Evolutionary conservation across 1,140 invertebrate species (phyloP).

Genomic region (Apis dorsata): DNA sequence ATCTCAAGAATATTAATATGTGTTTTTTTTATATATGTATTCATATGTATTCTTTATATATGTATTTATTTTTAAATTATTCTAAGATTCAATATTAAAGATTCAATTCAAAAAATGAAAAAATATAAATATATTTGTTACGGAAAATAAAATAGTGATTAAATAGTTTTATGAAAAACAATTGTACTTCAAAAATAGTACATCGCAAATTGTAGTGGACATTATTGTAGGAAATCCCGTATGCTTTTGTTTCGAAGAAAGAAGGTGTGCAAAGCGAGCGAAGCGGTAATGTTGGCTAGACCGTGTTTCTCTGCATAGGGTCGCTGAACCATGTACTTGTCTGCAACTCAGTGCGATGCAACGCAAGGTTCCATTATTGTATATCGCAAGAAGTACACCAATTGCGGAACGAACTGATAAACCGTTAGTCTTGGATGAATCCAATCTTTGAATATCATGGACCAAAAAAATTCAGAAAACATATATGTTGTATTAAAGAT

Average conservation of each 20-base stretch:
- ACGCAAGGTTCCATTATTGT: conserved; percentile 70
- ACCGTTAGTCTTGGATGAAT: conserved; percentile 68
- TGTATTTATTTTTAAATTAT: too few relatives aligned
- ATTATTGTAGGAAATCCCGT: conserved; percentile 14
- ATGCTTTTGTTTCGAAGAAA: conserved; percentile 44
- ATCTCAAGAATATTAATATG: too few relatives aligned
- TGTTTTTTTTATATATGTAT: too few relatives aligned
- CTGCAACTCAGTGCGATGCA: conserved; percentile 61
- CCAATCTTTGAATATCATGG: neutral
- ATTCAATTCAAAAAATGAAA: neutral
- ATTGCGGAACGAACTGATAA: conserved; percentile 69
- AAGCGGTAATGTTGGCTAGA: conserved; percentile 48
- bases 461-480: neutral
- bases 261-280: conserved; percentile 39
- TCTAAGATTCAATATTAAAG: too few relatives aligned
- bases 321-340: conserved; percentile 75
- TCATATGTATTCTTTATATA: too few relatives aligned
- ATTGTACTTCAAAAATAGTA: neutral
- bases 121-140: neutral
- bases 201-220: neutral
- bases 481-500: neutral
- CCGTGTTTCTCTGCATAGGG: conserved; percentile 69
- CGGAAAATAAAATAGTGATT: neutral
- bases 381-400: conserved; percentile 64
- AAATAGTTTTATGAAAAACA: neutral